phyloP scores from a whole-genome alignment of 1,140 invertebrate species.

The Formica exsecta region DNA sequence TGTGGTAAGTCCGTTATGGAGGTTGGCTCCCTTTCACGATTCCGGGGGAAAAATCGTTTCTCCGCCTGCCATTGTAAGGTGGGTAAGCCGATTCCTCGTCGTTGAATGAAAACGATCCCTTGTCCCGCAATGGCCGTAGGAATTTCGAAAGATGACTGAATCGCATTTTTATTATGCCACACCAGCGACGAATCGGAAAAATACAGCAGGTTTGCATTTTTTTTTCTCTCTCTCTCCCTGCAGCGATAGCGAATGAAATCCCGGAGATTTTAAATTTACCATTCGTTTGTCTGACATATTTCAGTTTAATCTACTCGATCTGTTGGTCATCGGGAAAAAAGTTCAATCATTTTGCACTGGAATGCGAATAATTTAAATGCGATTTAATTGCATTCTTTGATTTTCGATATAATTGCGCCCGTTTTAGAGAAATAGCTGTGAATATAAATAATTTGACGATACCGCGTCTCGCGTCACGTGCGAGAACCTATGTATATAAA shows the following conservation, averaged over 20 bases:
- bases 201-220: conserved; percentile 25
- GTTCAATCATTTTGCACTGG: conserved; percentile 26
- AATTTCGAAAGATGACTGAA: conserved; percentile 60
- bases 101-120: conserved; percentile 72
- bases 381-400: conserved; percentile 32
- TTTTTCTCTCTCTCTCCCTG: no score
- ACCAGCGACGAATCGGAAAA: conserved; percentile 41
- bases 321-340: not conserved
- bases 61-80: conserved; percentile 59
- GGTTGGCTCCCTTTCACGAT: conserved; percentile 68
- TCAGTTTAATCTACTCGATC: conserved; percentile 37
- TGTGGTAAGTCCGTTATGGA: conserved; percentile 74
- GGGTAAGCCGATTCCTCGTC: conserved; percentile 73
- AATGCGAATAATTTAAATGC: conserved; percentile 20
- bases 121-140: conserved; percentile 39
- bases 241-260: not conserved
- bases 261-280: conserved; percentile 50
- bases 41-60: conserved; percentile 71
- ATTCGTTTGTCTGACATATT: conserved; percentile 33
- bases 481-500: not conserved
- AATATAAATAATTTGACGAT: conserved; percentile 25
- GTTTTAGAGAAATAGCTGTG: not conserved
- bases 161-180: conserved; percentile 60
- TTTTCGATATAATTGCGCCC: not conserved
- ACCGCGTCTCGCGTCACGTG: not conserved